These are phyloP conservation scores for Plutella xylostella DNA, from an alignment of 2,888 invertebrate species.

Conservation along the genomic window DNA sequence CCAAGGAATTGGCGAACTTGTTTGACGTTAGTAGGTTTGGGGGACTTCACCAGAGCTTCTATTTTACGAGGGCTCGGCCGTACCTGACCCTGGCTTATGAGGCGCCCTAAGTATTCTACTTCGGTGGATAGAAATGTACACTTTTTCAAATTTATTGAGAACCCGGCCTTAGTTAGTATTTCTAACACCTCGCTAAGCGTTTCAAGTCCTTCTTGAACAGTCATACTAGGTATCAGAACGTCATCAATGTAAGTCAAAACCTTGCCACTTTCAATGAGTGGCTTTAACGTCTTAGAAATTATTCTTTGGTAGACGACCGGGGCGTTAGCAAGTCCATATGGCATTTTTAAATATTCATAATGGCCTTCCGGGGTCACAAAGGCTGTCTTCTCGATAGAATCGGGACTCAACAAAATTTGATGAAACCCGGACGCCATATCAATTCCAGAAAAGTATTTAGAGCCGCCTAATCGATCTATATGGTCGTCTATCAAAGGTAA, in stretches of 20 bases:
- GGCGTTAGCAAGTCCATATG: neutral
- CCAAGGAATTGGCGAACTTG: constrained; percentile 10
- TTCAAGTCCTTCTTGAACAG: neutral
- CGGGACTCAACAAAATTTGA: neutral
- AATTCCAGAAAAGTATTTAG: too few species aligned
- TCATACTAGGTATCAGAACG: too few species aligned
- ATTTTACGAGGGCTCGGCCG: neutral
- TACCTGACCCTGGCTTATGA: constrained; percentile 3
- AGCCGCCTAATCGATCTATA: too few species aligned
- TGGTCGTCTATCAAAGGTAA: too few species aligned
- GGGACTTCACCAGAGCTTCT: neutral
- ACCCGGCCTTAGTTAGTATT: too few species aligned
- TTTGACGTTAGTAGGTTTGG: neutral
- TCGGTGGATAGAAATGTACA: too few species aligned
- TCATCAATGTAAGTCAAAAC: neutral
- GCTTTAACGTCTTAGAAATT: neutral
- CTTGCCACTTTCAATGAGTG: neutral
- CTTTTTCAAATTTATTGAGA: neutral
- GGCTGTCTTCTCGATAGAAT: neutral
- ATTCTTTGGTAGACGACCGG: neutral
- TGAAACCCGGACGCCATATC: too few species aligned
- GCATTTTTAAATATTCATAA: neutral
- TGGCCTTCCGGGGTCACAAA: neutral
- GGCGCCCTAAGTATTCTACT: constrained; percentile 11
- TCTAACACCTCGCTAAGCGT: neutral